Base-by-base conservation (phyloP, 1,140 invertebrate genomes). In the Kradibia gibbosae region DNA sequence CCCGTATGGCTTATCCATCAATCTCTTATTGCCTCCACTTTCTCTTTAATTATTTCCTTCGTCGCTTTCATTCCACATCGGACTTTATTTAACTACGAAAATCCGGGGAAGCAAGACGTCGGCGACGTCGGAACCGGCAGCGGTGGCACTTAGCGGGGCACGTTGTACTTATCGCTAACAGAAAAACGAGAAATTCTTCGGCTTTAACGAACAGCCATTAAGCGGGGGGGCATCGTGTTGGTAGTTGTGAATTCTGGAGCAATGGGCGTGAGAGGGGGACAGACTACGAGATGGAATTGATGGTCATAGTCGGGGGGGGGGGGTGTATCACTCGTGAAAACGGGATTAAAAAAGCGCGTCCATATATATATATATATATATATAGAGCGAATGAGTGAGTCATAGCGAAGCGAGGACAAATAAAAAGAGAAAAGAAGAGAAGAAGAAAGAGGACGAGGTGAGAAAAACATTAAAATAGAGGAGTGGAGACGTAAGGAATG, bases 391-490 rank as follows among this genome's bases (percentile, higher is more conserved):
- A 75, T 39, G 81, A n/a, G 82, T 86, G 84, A 86, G 83, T 88
- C 86, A 86, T 84, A 80, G 83, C 57, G 67, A 83, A 65, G 60
- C 76, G 74, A 77, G 42, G 17, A 20, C 39, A 65, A 73, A 67
- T 34, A 50, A 62, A 60, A 50, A 79, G 75, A 83, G 81, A 85
- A 36, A 82, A 55, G 83, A 82, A 86, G 72, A 78, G 77, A 78
- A 81, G 75, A 80, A 75, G 81, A 77, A 86, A 84, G 83, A 84
- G 84, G 81, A 84, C 60, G 85, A 85, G 82, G 74, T 81, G 82
- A 84, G 48, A 28, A 73, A 48, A 48, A 53, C 22, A 48, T 57
- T 50, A 83, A 70, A 85, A 85, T 45, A 75, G 83, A 85, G 82
- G 82, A 82, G 75, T 55, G 71, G 72, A 81, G 76, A 82, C 82